These are phyloP conservation scores for Metaphire vulgaris DNA, from an alignment of 1,140 invertebrate species.

Conservation along the genomic window DNA sequence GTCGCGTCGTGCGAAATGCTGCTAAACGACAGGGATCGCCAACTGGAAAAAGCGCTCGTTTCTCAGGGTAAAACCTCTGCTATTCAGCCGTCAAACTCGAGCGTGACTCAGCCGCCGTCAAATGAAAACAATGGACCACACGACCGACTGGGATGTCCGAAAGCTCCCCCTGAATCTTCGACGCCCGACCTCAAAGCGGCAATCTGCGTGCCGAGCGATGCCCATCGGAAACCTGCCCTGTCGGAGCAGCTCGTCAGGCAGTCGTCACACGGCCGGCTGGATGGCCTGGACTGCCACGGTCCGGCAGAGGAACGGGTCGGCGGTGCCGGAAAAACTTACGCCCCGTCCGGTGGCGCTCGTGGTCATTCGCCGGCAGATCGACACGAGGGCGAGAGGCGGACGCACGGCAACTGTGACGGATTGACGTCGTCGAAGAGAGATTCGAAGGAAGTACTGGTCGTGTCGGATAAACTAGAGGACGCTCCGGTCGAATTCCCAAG, in stretches of 20 bases:
- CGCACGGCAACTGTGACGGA: not conserved
- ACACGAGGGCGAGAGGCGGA: not conserved
- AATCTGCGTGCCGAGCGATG: not conserved
- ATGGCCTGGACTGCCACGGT: not conserved
- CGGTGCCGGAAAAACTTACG: not conserved
- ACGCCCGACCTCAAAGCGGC: not conserved
- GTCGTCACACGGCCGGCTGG: not conserved
- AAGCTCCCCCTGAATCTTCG: not conserved
- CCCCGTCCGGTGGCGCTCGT: not conserved
- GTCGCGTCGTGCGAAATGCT: not conserved
- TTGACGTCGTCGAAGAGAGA: not conserved
- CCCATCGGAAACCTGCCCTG: not conserved
- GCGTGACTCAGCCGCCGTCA: not conserved
- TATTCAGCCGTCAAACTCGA: not conserved
- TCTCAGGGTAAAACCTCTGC: not conserved
- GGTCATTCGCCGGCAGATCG: not conserved
- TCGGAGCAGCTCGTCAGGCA: not conserved
- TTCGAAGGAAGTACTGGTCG: not conserved
- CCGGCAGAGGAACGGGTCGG: not conserved
- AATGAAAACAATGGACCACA: no score
- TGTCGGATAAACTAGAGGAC: not conserved
- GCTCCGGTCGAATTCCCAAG: not conserved
- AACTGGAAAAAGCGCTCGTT: no score
- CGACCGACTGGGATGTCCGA: not conserved
- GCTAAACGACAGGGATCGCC: not conserved